These are phyloP conservation scores for Stichodactyla helianthus DNA, from an alignment of 64 coral and sea anemone species.

Conservation along the genomic window DNA sequence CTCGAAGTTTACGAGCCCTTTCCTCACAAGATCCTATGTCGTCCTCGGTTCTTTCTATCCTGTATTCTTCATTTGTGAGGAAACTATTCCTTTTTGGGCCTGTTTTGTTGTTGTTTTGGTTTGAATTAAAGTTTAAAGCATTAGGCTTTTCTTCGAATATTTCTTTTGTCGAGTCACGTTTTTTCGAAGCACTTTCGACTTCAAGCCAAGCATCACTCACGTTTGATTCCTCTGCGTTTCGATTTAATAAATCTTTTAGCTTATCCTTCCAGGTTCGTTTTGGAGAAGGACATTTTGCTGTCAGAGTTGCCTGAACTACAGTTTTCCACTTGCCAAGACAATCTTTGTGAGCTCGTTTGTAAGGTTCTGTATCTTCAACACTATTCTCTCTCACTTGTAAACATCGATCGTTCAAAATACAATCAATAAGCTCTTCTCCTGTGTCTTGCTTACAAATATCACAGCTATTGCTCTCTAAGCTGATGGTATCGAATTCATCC, in stretches of 20 bases:
- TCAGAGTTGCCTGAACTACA: conserved; percentile 51
- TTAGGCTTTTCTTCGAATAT: neutral
- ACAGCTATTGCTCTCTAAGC: conserved; percentile 60
- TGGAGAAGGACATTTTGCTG: conserved; percentile 34
- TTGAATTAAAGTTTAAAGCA: neutral
- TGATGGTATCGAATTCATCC: conserved; percentile 73
- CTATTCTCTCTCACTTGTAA: conserved; percentile 10
- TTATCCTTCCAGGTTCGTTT: conserved; percentile 85
- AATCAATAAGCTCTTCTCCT: conserved; percentile 69
- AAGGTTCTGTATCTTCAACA: conserved; percentile 15
- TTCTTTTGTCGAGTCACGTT: neutral
- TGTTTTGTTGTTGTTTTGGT: neutral
- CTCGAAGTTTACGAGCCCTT: conserved; percentile 58
- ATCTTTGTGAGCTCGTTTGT: conserved; percentile 58
- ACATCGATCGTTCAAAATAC: conserved; percentile 71
- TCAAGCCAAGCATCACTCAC: conserved; percentile 20
- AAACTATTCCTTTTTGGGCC: neutral
- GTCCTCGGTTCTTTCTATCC: conserved; percentile 39
- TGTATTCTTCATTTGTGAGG: conserved; percentile 38
- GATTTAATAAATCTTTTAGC: conserved; percentile 58
- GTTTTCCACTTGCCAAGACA: conserved; percentile 71
- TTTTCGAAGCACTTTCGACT: neutral
- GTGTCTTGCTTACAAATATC: conserved; percentile 87
- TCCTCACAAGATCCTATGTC: conserved; percentile 27
- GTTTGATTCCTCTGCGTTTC: conserved; percentile 26